Evolutionary conservation across 1,140 invertebrate genomes (phyloP), one percentile per base, ranked within the genome.

Genomic region (Aethina tumida): DNA sequence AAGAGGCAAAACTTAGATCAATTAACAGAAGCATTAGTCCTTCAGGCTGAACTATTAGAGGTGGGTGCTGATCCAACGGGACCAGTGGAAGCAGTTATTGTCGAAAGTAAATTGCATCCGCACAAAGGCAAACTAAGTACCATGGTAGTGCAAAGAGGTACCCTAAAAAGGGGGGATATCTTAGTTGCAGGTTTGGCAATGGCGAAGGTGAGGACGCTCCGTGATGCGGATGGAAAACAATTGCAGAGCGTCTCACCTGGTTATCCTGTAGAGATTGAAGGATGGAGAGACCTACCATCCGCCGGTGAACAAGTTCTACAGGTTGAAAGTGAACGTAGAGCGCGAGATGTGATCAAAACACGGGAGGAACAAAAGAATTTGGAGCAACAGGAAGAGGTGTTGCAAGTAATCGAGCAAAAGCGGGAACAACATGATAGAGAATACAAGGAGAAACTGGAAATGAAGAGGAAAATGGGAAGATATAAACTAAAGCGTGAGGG

Each of bases 11-110:
- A 94, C 61, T 58, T 97, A n/a, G 63, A 80, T 40, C 56, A 68
- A 0, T 65, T 98, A 8, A 74, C 87, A 19, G 94, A 99, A 54
- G 81, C 90, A 0, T 77, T 99, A 35, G 67, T 79, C 9, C 57
- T 79, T 5, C 84, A 93, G 62, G 87, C 95, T 0, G 93, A 98
- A 60, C 46, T 97, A 0, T 77, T 97, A 73, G 76, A 89, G 12
- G 62, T 99, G 2, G 80, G 75, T 52, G 77, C 78, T 0, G 87
- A 94, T 63, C 79, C 81, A 2, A 74, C 66, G 8, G 93, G 94
- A 0, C 60, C 73, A 1, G 86, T 92, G 0, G 93, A 97, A 69
- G 95, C 84, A 1, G 75, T 84, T 6, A 77, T 97, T 1, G 74
- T 99, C 10, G 96, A 99, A 67, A 81, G 90, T 1, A 78, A 71